Percentiles rank a stretch among this genome's conserved stretches.
Conservation (phyloP, 2,888 invertebrate species). For the Euplagia quadripunctaria region DNA sequence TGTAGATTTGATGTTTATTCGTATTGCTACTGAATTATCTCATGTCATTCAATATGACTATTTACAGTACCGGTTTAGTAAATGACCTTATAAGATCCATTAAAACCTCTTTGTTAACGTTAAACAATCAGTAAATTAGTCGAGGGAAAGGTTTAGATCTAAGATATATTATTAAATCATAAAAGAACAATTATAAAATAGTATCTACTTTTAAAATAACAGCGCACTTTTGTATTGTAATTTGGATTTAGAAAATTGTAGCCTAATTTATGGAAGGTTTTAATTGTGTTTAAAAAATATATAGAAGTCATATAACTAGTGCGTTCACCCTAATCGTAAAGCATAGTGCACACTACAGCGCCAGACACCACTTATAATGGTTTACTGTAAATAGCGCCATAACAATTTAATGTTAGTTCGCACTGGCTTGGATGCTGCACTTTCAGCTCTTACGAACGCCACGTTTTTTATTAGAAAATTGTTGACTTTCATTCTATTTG, state of each 20-base stretch:
- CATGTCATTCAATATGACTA: too few relatives aligned
- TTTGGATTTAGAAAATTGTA: background rate
- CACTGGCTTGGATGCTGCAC: slow-evolving; percentile 51
- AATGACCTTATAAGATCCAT: too few relatives aligned
- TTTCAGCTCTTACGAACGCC: slow-evolving; percentile 30
- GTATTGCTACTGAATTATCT: too few relatives aligned
- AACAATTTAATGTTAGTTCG: slow-evolving; percentile 66
- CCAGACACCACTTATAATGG: slow-evolving; percentile 68
- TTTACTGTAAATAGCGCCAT: slow-evolving; percentile 66
- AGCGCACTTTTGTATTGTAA: background rate
- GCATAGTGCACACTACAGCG: slow-evolving; percentile 64
- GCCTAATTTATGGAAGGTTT: slow-evolving; percentile 12
- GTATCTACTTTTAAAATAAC: slow-evolving; percentile 4
- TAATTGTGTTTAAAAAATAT: slow-evolving; percentile 15
- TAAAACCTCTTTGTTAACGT: too few relatives aligned
- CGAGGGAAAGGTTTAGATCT: too few relatives aligned
- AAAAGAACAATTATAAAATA: too few relatives aligned
- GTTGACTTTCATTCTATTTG: slow-evolving; percentile 20
- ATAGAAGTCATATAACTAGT: slow-evolving; percentile 21
- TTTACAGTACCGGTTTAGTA: background rate
- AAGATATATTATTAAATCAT: too few relatives aligned
- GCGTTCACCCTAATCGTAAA: slow-evolving; percentile 41
- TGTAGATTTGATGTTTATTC: too few relatives aligned
- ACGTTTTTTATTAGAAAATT: slow-evolving; percentile 33
- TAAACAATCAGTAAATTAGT: too few relatives aligned